A percentile compares a stretch with the other conserved stretches of the same genome.
Conservation (phyloP, 2,888 invertebrate species). For the Apotomis turbidana region DNA sequence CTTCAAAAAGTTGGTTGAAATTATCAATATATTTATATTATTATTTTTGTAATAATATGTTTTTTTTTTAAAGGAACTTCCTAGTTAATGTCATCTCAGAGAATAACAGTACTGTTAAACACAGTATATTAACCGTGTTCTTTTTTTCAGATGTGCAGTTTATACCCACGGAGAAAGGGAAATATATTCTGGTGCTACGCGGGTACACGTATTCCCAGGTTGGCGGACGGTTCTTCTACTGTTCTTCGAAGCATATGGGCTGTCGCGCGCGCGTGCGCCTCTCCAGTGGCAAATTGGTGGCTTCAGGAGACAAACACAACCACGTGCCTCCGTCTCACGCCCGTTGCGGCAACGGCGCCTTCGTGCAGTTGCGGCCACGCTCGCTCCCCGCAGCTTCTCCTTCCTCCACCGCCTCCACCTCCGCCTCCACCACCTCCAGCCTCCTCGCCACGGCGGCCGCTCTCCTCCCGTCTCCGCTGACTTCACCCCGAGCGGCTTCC, state of each 20-base stretch:
- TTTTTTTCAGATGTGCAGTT: constrained; percentile 76
- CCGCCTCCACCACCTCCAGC: constrained; percentile 46
- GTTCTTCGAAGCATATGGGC: constrained; percentile 79
- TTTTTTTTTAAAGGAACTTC: too few relatives aligned
- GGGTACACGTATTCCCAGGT: constrained; percentile 80
- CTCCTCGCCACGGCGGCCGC: constrained; percentile 51
- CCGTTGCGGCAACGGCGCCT: constrained; percentile 78
- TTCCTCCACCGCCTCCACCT: constrained; percentile 40
- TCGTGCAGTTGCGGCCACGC: constrained; percentile 75
- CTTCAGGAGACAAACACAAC: constrained; percentile 74
- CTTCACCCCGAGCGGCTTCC: constrained; percentile 63
- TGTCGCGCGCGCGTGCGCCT: constrained; percentile 74
- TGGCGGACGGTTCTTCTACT: constrained; percentile 79
- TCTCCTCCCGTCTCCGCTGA: constrained; percentile 61
- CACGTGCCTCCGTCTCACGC: constrained; percentile 78
- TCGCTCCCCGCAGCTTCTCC: neutral
- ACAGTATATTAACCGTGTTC: constrained; percentile 1
- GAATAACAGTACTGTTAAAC: too few relatives aligned
- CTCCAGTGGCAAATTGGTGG: constrained; percentile 69
- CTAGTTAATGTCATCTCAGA: too few relatives aligned
- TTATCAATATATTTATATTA: too few relatives aligned
- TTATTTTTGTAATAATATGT: too few relatives aligned
- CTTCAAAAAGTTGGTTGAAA: too few relatives aligned
- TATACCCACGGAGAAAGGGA: constrained; percentile 80
- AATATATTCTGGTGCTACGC: constrained; percentile 75